Conservation (phyloP, 2,113 vertebrate genomes). For the Sula dactylatra region DNA sequence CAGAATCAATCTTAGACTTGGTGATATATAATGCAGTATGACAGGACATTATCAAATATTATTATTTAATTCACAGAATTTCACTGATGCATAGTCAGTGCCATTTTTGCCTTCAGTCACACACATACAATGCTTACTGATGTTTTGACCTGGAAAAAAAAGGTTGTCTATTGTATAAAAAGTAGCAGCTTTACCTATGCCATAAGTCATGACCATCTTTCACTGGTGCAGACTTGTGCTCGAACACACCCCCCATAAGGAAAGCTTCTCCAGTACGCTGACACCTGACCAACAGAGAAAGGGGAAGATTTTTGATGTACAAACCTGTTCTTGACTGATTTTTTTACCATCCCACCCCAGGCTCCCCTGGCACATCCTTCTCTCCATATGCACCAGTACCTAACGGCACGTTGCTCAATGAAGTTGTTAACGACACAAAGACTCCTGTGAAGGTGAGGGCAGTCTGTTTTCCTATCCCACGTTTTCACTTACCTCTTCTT, state of each 20-base stretch:
- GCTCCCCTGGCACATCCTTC: not conserved
- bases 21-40: not conserved
- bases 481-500: not conserved
- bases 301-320: not conserved
- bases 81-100: not conserved
- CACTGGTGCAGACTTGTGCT: not conserved
- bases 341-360: too few species aligned
- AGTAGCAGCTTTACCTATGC: not conserved
- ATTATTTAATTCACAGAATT: not conserved
- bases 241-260: not conserved
- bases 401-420: constrained; percentile 51
- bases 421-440: constrained; percentile 62
- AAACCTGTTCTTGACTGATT: not conserved
- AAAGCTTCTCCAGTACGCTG: not conserved
- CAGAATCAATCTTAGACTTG: not conserved
- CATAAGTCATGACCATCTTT: not conserved
- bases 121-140: not conserved
- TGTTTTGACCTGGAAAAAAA: not conserved
- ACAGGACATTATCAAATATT: not conserved
- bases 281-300: not conserved
- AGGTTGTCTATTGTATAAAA: not conserved
- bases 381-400: not conserved
- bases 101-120: not conserved
- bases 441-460: constrained; percentile 67
- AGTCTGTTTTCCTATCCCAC: not conserved